A percentile compares a stretch with the other conserved stretches of the same genome.
Conservation (phyloP, 2,888 invertebrate genomes). For the Ichneumoninae sp. region DNA sequence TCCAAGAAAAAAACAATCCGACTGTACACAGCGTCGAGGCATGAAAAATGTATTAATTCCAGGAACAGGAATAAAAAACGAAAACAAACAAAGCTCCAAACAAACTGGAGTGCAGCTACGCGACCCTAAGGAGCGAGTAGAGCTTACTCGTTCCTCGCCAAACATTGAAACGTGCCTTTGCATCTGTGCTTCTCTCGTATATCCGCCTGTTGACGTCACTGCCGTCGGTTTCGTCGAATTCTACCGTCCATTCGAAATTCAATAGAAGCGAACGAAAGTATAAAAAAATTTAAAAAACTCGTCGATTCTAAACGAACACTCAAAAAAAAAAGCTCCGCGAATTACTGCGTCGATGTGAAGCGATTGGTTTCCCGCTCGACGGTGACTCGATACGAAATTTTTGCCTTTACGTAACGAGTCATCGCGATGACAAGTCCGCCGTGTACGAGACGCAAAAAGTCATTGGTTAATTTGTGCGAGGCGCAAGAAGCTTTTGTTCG, state of each 20-base stretch:
- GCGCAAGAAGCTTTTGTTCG: background rate
- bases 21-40: background rate
- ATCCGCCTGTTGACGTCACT: conserved; percentile 40
- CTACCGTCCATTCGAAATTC: background rate
- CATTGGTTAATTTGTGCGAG: background rate
- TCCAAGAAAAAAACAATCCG: background rate
- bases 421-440: background rate
- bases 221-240: background rate
- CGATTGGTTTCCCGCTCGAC: conserved; percentile 11
- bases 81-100: background rate
- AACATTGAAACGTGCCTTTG: conserved; percentile 13
- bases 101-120: background rate
- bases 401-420: conserved; percentile 8
- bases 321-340: background rate
- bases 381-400: conserved; percentile 23
- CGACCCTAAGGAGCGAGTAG: background rate
- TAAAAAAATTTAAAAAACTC: background rate
- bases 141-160: conserved; percentile 28
- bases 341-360: background rate
- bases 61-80: background rate
- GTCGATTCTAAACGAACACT: background rate
- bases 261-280: background rate
- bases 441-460: background rate
- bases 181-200: conserved; percentile 5
- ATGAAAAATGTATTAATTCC: background rate